Evolutionary conservation across 2,113 vertebrate genomes (phyloP).

Genomic region (Muscicapa adusta): DNA sequence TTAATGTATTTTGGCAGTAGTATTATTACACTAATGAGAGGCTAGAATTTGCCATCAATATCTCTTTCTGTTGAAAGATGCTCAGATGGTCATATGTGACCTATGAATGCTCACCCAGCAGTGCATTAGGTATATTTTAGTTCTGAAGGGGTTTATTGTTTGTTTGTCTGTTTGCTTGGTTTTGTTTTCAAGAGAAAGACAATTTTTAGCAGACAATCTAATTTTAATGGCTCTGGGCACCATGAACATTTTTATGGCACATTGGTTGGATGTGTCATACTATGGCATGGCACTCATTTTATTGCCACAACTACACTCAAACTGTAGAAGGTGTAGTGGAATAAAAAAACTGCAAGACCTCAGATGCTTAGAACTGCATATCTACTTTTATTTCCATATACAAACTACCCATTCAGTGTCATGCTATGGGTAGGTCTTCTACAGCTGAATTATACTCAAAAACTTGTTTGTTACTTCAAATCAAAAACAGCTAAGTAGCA

Average conservation of each 20-base stretch:
- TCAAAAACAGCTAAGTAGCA: background rate
- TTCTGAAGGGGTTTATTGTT: background rate
- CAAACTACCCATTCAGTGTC: fast-evolving
- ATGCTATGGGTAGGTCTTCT: background rate
- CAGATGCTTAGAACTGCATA: background rate
- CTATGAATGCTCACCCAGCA: background rate
- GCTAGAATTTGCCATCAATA: background rate
- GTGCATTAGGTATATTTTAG: background rate
- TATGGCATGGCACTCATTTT: background rate
- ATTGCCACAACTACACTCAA: background rate
- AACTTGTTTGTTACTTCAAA: background rate
- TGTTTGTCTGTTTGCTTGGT: background rate
- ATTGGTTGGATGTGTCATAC: background rate
- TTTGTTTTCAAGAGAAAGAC: background rate
- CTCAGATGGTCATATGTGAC: background rate
- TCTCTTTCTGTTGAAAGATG: background rate
- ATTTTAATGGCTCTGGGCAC: background rate
- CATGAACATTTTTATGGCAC: too few species aligned
- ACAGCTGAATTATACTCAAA: background rate
- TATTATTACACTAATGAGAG: background rate
- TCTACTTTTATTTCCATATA: background rate
- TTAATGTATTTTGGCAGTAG: background rate
- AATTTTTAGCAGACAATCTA: background rate
- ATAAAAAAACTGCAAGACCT: background rate
- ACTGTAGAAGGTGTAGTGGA: background rate